Evolutionary conservation across 2,888 invertebrate species (phyloP), one percentile per base, ranked within the genome.

Genomic region (Choreutis nemorana): DNA sequence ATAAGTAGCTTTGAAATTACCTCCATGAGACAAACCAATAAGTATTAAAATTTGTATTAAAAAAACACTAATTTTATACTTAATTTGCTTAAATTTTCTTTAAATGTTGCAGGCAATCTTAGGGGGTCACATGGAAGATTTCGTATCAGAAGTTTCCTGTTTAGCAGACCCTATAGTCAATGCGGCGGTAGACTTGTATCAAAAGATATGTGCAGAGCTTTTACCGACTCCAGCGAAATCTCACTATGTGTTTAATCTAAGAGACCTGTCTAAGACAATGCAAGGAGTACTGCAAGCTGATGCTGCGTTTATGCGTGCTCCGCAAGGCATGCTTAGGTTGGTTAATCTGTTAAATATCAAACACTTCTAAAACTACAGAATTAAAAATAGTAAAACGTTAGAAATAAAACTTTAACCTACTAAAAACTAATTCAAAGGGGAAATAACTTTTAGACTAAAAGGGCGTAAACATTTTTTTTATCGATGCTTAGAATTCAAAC

Each of bases 171-270:
- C 84, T 13, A 85, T 95, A 48, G 91, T 96, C 0, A 82, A 85
- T 39, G 91, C 94, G 1, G 87, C 94, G 0, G 89, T 95, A 23
- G 89, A 91, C 27, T 81, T 95, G 2, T 97, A 96, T 55, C 81
- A 85, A 38, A 85, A 87, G 45, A 91, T 94, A 24, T 85, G 89
- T 9, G 70, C 83, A 0, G 90, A 91, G 46, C 82, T 97, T 41
- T 66, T 96, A 14, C 96, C 96, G 0, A 96, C 95, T 0, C 96
- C 96, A 0, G 86, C 91, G 14, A 95, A 94, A 59, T 91, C 91
- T 0, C 95, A 96, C 65, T 96, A 97, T 52, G 87, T 95, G 8
- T 97, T 96, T 61, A 97, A 96, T 65, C 70, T 96, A 44, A 81
- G 96, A 25, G 94, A 95, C 72, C 77, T 95, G 22, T 94, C 94